These are phyloP conservation scores for Archocentrus centrarchus DNA, from an alignment of 2,113 vertebrate genomes.

Conservation along the genomic window DNA sequence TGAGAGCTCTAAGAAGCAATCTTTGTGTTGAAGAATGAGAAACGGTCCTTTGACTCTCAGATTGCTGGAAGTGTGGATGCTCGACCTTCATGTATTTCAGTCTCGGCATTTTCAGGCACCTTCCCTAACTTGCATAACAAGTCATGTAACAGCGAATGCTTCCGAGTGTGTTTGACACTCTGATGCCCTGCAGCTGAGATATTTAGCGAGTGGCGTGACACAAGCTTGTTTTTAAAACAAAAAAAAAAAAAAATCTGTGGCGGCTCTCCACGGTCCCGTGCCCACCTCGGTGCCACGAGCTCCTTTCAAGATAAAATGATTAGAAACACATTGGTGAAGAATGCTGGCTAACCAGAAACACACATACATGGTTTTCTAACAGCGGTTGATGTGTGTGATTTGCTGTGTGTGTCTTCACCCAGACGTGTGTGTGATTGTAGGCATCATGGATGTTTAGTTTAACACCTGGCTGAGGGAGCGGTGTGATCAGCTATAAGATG, in stretches of 20 bases:
- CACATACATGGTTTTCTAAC: background rate
- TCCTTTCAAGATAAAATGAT: constrained; percentile 33
- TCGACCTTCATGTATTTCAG: background rate
- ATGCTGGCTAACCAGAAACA: constrained; percentile 21
- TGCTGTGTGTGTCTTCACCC: background rate
- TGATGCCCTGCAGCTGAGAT: background rate
- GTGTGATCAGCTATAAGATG: background rate
- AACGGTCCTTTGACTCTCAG: background rate
- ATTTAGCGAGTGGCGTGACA: constrained; percentile 11
- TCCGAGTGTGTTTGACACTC: background rate
- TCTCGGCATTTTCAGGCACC: background rate
- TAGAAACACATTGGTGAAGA: constrained; percentile 49
- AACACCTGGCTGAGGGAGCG: no score
- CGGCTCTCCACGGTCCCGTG: background rate
- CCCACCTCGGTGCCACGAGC: constrained; percentile 5
- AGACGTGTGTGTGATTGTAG: no score
- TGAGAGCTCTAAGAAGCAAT: no score
- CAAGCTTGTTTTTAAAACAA: background rate
- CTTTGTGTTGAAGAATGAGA: background rate
- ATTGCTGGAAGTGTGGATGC: no score
- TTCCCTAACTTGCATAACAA: background rate
- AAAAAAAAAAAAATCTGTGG: background rate
- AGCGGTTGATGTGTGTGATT: constrained; percentile 19
- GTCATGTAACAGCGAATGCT: background rate
- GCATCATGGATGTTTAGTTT: no score